Conservation (phyloP, 1,140 invertebrate genomes). For the Steinernema khuongi region DNA sequence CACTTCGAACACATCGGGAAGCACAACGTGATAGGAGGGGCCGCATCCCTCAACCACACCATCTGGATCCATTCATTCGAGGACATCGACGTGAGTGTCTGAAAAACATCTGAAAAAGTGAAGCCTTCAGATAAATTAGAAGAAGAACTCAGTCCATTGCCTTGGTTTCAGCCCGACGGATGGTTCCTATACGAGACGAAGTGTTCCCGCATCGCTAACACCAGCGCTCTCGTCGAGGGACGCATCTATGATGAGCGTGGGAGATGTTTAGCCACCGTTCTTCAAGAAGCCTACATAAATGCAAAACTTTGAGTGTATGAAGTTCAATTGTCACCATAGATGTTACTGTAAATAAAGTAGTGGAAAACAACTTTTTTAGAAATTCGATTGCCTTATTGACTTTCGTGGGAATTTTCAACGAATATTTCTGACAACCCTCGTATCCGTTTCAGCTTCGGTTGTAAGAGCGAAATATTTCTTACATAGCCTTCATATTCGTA, state of each 20-base stretch:
- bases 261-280: background rate
- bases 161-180: background rate
- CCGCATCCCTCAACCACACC: background rate
- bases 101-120: too few species aligned
- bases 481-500: too few species aligned
- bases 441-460: too few species aligned
- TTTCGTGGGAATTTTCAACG: too few species aligned
- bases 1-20: background rate
- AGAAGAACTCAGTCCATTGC: too few species aligned
- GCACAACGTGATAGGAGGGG: background rate
- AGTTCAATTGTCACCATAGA: too few species aligned
- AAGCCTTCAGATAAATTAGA: too few species aligned
- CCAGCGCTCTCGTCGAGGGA: background rate
- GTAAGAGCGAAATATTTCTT: too few species aligned
- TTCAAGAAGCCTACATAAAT: background rate
- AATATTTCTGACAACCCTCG: too few species aligned
- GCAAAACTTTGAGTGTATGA: background rate
- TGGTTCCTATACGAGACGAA: background rate
- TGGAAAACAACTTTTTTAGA: too few species aligned
- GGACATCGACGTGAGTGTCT: background rate
- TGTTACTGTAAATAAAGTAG: too few species aligned
- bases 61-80: background rate
- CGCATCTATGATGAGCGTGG: background rate
- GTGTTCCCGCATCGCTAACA: background rate
- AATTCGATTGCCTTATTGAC: too few species aligned